A percentile compares a stretch with the other conserved stretches of the same genome.
phyloP scores from a whole-genome alignment of 2,797 vertebrate genomes.

The Pelobates cultripes region DNA sequence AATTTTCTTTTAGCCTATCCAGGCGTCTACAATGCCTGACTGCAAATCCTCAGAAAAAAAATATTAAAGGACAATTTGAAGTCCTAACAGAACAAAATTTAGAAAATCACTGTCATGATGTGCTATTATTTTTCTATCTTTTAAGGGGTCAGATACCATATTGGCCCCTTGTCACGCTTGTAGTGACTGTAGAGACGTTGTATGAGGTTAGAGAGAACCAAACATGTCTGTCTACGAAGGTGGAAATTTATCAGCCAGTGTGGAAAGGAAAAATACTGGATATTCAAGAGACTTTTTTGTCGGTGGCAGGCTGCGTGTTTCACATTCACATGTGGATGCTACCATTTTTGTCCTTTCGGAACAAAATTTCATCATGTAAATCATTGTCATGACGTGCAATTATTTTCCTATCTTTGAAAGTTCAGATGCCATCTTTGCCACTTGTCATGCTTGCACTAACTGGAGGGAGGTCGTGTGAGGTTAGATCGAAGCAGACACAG shows the following conservation, averaged over 20 bases:
- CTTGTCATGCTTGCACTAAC: too few species aligned
- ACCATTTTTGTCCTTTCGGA: too few species aligned
- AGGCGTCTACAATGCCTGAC: slow-evolving; percentile 3
- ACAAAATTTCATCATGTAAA: too few species aligned
- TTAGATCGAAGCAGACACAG: too few species aligned
- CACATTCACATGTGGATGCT: too few species aligned
- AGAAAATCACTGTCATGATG: slow-evolving; percentile 15
- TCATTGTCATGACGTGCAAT: too few species aligned
- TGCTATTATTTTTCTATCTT: slow-evolving; percentile 21
- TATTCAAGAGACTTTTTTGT: not conserved
- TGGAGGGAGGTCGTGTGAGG: too few species aligned
- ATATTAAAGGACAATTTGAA: not conserved
- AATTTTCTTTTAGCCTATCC: not conserved
- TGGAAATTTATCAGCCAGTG: too few species aligned
- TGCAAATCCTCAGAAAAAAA: not conserved
- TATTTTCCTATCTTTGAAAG: too few species aligned
- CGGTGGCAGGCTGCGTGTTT: too few species aligned
- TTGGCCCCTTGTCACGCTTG: not conserved
- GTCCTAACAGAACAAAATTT: slow-evolving; percentile 5
- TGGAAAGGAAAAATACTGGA: not conserved
- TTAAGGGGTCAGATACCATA: slow-evolving; percentile 4
- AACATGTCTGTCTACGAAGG: not conserved
- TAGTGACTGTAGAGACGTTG: not conserved
- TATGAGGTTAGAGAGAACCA: not conserved
- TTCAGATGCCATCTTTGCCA: too few species aligned